Percentiles rank a stretch among this genome's conserved stretches.
These are phyloP conservation scores for Sebastes diploproa DNA, from an alignment of 2,797 vertebrate genomes.

Conservation along the genomic window DNA sequence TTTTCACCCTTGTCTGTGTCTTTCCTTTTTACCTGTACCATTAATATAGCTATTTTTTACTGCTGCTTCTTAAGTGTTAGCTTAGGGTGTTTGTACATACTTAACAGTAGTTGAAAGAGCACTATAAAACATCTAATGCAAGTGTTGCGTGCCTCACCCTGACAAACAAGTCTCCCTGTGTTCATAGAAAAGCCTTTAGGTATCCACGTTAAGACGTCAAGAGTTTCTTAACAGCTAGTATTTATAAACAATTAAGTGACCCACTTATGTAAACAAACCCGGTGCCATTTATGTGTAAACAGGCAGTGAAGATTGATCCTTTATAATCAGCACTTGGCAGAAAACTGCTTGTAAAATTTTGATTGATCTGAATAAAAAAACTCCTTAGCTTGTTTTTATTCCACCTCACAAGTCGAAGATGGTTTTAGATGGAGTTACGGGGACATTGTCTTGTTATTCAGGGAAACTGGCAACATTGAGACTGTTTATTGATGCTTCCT, in stretches of 20 bases:
- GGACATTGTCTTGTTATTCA: not conserved
- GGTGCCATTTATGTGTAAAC: slow-evolving; percentile 50
- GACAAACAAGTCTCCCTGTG: slow-evolving; percentile 69
- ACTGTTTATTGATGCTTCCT: slow-evolving; percentile 1
- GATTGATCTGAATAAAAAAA: slow-evolving; percentile 32
- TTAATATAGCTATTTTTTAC: slow-evolving; percentile 60
- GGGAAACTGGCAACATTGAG: not conserved
- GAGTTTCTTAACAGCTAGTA: slow-evolving; percentile 43
- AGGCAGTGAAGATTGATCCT: slow-evolving; percentile 36
- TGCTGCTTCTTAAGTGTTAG: slow-evolving; percentile 54
- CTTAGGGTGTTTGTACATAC: slow-evolving; percentile 56
- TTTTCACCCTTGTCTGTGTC: slow-evolving; percentile 64
- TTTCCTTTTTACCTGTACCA: slow-evolving; percentile 73
- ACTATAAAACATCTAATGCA: slow-evolving; percentile 63
- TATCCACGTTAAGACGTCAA: slow-evolving; percentile 57
- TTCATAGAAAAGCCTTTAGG: slow-evolving; percentile 62
- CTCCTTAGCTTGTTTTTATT: slow-evolving; percentile 24
- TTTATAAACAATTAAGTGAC: slow-evolving; percentile 69
- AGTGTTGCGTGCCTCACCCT: slow-evolving; percentile 64
- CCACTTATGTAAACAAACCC: slow-evolving; percentile 65
- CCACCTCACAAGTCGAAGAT: slow-evolving; percentile 21
- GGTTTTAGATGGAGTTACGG: not conserved
- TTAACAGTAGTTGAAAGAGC: slow-evolving; percentile 62
- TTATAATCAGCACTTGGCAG: slow-evolving; percentile 47
- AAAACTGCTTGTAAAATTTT: slow-evolving; percentile 45